Percentiles rank a stretch among this genome's conserved stretches.
Evolutionary conservation across 2,888 invertebrate genomes (phyloP).

Genomic region (Vesta saturnalis): DNA sequence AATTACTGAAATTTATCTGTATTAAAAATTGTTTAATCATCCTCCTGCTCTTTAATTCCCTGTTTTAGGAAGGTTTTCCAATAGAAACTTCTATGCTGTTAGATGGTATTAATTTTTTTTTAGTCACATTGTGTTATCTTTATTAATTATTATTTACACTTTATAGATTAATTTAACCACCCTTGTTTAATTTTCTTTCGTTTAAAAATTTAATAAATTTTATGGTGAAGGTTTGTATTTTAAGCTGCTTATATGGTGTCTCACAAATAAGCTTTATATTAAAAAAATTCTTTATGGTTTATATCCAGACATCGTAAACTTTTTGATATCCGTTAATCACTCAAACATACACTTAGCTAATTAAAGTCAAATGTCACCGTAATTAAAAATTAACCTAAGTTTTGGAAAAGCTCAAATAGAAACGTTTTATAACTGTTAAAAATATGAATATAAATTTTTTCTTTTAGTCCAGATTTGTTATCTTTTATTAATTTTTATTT

Average conservation of each 20-base stretch:
- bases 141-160: neutral
- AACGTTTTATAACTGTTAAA: no score
- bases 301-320: neutral
- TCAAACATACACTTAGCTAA: no score
- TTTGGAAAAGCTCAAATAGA: no score
- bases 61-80: neutral
- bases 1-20: conserved; percentile 14
- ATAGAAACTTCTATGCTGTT: neutral
- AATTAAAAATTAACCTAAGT: no score
- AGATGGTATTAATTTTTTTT: conserved; percentile 8
- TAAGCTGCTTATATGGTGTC: neutral
- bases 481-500: no score
- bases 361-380: no score
- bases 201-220: neutral
- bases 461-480: no score
- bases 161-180: neutral
- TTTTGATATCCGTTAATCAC: neutral
- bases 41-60: conserved; percentile 1
- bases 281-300: neutral
- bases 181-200: conserved; percentile 4
- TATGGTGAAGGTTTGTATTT: neutral
- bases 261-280: conserved; percentile 1
- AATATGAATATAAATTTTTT: no score
- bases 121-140: neutral
- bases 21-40: conserved; percentile 12